Evolutionary conservation across 2,113 vertebrate genomes (phyloP).

Genomic region (Sakesphorus luctuosus): DNA sequence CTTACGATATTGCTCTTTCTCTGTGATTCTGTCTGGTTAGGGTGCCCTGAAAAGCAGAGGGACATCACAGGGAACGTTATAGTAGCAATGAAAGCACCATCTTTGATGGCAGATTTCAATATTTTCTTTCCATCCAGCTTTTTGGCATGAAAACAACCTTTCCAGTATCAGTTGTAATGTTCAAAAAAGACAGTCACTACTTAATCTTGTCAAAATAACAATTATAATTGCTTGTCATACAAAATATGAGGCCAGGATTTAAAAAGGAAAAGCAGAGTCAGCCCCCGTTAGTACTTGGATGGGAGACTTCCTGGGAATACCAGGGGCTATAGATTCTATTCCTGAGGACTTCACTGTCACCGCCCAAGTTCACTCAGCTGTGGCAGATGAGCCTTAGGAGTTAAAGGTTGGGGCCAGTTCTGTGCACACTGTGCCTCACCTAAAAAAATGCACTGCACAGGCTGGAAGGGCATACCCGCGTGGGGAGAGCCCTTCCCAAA

Average conservation of each 20-base stretch:
- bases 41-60: background rate
- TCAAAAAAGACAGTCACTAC: accelerated
- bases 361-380: too few species aligned
- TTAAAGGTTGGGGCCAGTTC: too few species aligned
- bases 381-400: too few species aligned
- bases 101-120: background rate
- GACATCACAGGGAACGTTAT: background rate
- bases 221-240: background rate
- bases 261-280: too few species aligned
- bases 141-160: background rate
- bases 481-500: too few species aligned
- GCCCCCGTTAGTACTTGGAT: too few species aligned
- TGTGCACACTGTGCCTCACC: too few species aligned
- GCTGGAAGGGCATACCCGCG: too few species aligned
- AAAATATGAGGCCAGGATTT: background rate
- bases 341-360: too few species aligned
- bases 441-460: too few species aligned
- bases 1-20: background rate
- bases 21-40: background rate
- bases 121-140: background rate
- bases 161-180: accelerated
- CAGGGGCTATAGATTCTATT: too few species aligned
- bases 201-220: background rate
- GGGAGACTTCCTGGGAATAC: too few species aligned
- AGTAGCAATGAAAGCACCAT: background rate